Base-by-base conservation (phyloP, 1,140 invertebrate species). In the Camponotus floridanus region DNA sequence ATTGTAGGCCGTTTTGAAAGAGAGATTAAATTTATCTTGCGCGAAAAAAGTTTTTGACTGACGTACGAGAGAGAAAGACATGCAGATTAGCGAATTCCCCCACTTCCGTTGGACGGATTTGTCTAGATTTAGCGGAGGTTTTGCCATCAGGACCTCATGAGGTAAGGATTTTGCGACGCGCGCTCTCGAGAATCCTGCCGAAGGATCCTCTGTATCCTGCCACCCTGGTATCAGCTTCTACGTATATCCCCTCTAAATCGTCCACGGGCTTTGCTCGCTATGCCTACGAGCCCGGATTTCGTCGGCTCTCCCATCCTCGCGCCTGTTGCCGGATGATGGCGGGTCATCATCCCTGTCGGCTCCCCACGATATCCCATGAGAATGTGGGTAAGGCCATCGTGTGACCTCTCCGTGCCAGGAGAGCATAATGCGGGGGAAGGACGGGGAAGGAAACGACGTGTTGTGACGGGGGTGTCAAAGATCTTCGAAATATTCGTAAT, bases 401-500 rank as follows among this genome's bases (percentile, higher is more conserved):
- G 93, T 95, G 94, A 95, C 94, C 94, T 95, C 94, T 94, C 92
- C 91, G 79, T 95, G 93, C 91, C 93, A 94, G 94, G 94, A 94
- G 94, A 94, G 81, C 92, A 95, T 93, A 79, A 95, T 89, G 86
- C 79, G 86, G 85, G 86, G 81, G 84, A 88, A 90, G 80, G 81
- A 91, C 61, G 33, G 85, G 70, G 88, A 88, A 88, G 91, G 91
- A 91, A 73, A 62, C 81, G 62, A 67, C 33, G 67, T 87, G 74
- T 68, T 85, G 84, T 51, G 67, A 45, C 64, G 79, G 79, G 79
- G 79, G 74, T 87, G 78, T 48, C 61, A 79, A 87, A 83, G 76
- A 84, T 74, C 57, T 65, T 86, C 71, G 86, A 86, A 88, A 91
- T 70, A 85, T 91, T 33, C 85, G 78, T 42, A 55, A 65, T 70